Base-by-base conservation (phyloP, 2,888 invertebrate species). In the Griposia aprilina region DNA sequence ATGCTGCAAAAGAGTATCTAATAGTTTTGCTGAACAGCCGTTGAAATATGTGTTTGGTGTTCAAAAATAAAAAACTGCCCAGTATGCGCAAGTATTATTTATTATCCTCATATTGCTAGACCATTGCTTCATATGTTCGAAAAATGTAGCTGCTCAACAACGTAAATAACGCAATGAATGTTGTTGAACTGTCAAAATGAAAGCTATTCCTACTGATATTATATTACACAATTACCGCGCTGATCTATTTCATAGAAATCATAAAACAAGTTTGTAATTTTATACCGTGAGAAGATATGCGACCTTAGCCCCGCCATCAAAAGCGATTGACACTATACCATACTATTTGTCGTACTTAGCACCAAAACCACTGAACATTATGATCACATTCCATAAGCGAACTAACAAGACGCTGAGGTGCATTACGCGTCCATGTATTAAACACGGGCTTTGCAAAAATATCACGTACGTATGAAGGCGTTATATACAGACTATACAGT, bases 401-500 rank as follows among this genome's bases (percentile, higher is more conserved):
- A 65, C 50, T 65, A 68, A 76, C 73, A 74, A 74, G 67, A 59
- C 17, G 36, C 74, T 71, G 50, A 59, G 11, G 55, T 36, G 60
- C 52, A 83, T 72, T 74, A 78, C 30, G 20, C 52, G 41, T 73
- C 65, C 72, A 63, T 79, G 68, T 70, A 73, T 60, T 68, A 76
- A 80, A 71, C 45, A 48, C 26, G 52, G 59, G 13, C 41, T 77
- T 73, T 62, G 86, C 88, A 79, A 76, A 88, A 86, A 73, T 77
- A 83, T 80, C 74, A 86, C 80, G 74, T 82, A 75, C 65, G 52
- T 70, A 73, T 72, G 20, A 62, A 81, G 69, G 80, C 79, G 78
- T 80, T 84, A 80, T 84, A 70, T 79, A 74, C 67, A 41, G 78
- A 55, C 76, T 74, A 65, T 81, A 87, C 82, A 79, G 83, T 87